Conservation (phyloP, 1,140 invertebrate species). For the Drosophila quadrilineata region DNA sequence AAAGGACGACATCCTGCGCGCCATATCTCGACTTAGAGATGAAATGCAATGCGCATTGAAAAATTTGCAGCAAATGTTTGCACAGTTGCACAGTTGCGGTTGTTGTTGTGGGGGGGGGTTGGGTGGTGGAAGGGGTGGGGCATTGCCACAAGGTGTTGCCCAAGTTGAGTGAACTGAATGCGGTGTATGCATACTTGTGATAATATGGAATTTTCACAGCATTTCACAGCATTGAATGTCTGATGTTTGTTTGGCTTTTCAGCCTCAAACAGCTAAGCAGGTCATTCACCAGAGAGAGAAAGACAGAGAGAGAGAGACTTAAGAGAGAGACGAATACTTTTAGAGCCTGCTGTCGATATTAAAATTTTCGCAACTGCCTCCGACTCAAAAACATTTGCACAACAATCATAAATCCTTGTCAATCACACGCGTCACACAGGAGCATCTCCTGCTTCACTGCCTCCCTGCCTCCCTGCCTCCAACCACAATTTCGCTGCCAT, state of each 20-base stretch:
- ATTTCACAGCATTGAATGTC: slow-evolving; percentile 45
- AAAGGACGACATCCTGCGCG: slow-evolving; percentile 53
- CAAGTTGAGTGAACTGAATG: slow-evolving; percentile 23
- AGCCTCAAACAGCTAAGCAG: slow-evolving; percentile 39
- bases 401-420: slow-evolving; percentile 80
- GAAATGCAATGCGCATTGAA: slow-evolving; percentile 80
- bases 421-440: slow-evolving; percentile 72
- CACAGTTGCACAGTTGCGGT: too few relatives aligned
- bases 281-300: slow-evolving; percentile 45
- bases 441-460: slow-evolving; percentile 21
- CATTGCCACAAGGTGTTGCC: slow-evolving; percentile 39
- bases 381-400: slow-evolving; percentile 43
- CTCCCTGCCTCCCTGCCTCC: not conserved
- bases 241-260: slow-evolving; percentile 41
- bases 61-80: slow-evolving; percentile 64
- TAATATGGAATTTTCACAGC: slow-evolving; percentile 67
- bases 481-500: slow-evolving; percentile 46
- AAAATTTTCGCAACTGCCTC: slow-evolving; percentile 66
- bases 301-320: not conserved
- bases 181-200: slow-evolving; percentile 2
- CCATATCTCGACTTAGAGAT: slow-evolving; percentile 77
- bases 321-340: too few relatives aligned
- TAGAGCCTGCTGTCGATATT: slow-evolving; percentile 45
- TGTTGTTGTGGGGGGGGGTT: too few relatives aligned
- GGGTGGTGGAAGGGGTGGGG: slow-evolving; percentile 30